These are phyloP conservation scores for Melanotaenia duboulayi DNA, from an alignment of 2,113 vertebrate genomes.

Conservation along the genomic window DNA sequence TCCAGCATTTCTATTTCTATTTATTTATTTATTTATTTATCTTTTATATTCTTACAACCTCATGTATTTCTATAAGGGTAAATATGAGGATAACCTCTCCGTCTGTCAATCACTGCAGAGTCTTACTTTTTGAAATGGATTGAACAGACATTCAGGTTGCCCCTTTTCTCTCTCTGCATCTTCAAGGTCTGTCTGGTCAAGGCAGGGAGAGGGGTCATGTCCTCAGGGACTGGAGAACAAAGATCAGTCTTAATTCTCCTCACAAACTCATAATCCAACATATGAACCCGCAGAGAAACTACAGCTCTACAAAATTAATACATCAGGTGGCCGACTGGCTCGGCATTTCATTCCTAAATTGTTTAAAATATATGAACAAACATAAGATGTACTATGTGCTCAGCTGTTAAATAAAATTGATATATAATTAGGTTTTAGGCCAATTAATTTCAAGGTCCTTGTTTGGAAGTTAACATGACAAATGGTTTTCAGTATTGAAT, in stretches of 20 bases:
- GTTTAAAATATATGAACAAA: slow-evolving; percentile 36
- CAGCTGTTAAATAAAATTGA: slow-evolving; percentile 66
- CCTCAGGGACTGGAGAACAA: slow-evolving; percentile 54
- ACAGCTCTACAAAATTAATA: slow-evolving; percentile 7
- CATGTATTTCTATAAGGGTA: slow-evolving; percentile 72
- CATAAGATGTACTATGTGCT: slow-evolving; percentile 30
- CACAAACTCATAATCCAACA: slow-evolving; percentile 47
- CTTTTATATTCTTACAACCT: slow-evolving; percentile 24
- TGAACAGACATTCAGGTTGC: slow-evolving; percentile 47
- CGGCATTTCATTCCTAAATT: slow-evolving; percentile 24
- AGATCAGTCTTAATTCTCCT: slow-evolving; percentile 53
- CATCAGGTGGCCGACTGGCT: slow-evolving; percentile 10
- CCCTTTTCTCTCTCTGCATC: slow-evolving; percentile 41
- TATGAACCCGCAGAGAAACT: slow-evolving; percentile 30
- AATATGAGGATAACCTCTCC: slow-evolving; percentile 56
- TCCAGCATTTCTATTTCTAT: slow-evolving; percentile 34
- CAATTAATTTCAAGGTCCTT: slow-evolving; percentile 69
- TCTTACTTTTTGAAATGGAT: slow-evolving; percentile 38
- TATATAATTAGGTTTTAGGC: slow-evolving; percentile 57
- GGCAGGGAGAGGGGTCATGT: slow-evolving; percentile 56
- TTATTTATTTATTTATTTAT: no score
- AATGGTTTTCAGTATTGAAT: slow-evolving; percentile 63
- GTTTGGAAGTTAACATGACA: slow-evolving; percentile 64
- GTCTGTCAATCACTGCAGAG: slow-evolving; percentile 62
- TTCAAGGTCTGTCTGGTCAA: slow-evolving; percentile 58